Base-by-base conservation (phyloP, 2,113 vertebrate genomes). In the Lucifuga dentata region DNA sequence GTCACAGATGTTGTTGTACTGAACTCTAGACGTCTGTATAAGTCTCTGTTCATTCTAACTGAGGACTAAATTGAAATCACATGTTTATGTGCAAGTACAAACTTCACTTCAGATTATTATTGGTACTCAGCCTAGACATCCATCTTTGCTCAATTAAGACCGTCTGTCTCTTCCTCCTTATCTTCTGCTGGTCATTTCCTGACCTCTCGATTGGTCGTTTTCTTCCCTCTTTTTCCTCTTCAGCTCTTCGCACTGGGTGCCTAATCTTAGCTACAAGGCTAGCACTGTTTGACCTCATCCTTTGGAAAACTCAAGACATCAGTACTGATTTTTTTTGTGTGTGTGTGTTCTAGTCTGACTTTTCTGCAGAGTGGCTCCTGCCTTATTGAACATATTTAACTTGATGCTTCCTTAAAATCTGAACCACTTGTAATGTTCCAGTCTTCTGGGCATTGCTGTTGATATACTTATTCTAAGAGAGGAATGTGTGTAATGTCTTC, bases 71-170 rank as follows among this genome's bases (percentile, higher is more conserved):
- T 40, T 63, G 8, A 56, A 44, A 68, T 51, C 65, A 19, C 39
- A 19, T 43, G 19, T 61, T 17, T 20, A 33, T 20, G 23, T 7
- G 36, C 48, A 62, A 19, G 2, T 10, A 12, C 33, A 32, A 20
- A 41, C 10, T 24, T 48, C 13, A 49, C 36, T 60, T 41, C 2
- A 49, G 29, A 19, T 8, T n/a, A 16, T 41, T 32, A 40, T 39
- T 45, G 24, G 1, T 49, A 4, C 63, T 48, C 20, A 10, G n/a
- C 11, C 23, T 17, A 35, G 50, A 44, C 51, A 48, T 44, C 56
- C 20, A 49, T 79, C 68, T 52, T n/a, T 39, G 21, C 64, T 71
- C 73, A 60, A 78, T 74, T 44, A 36, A 77, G 24, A 66, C 36
- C 0, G 19, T 20, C 58, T 1, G 9, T 57, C 59, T 69, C 23